These are phyloP conservation scores for Phalangium opilio DNA, from an alignment of 2,888 invertebrate genomes.

Conservation along the genomic window DNA sequence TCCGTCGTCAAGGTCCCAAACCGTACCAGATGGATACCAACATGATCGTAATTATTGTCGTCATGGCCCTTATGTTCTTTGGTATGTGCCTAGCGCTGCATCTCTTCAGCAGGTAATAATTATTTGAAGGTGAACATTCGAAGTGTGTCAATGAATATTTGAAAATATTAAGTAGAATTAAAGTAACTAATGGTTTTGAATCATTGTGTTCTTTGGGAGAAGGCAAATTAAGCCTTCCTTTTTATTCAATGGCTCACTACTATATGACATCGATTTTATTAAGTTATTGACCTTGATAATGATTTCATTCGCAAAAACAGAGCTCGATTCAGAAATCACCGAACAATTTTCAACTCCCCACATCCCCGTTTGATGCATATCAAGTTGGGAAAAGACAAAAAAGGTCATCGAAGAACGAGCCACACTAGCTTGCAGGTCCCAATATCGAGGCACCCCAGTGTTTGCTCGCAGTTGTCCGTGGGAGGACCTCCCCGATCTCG, in stretches of 20 bases:
- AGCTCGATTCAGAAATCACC: constrained; percentile 78
- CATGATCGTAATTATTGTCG: constrained; percentile 62
- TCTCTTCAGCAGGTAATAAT: constrained; percentile 72
- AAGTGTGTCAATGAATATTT: too few relatives aligned
- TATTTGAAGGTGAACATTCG: too few relatives aligned
- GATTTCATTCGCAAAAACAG: too few relatives aligned
- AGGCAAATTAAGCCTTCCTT: too few relatives aligned
- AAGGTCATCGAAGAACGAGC: constrained; percentile 14
- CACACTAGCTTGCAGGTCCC: constrained; percentile 15
- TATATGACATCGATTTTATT: too few relatives aligned
- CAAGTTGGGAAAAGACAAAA: constrained; percentile 12
- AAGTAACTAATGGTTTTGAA: too few relatives aligned
- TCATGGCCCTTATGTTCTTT: constrained; percentile 83
- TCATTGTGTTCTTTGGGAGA: too few relatives aligned
- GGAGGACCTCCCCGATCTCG: constrained; percentile 10
- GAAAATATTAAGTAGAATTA: too few relatives aligned
- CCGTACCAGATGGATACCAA: constrained; percentile 52
- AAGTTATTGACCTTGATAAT: background rate
- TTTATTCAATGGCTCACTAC: too few relatives aligned
- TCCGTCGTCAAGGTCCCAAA: constrained; percentile 30
- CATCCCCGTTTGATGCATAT: constrained; percentile 68
- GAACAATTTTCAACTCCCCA: constrained; percentile 85
- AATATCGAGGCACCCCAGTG: constrained; percentile 15
- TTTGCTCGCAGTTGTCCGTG: constrained; percentile 15
- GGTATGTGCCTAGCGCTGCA: constrained; percentile 82